Evolutionary conservation across 2,113 vertebrate species (phyloP), one percentile per base, ranked within the genome.

Genomic region (Brienomyrus brachyistius): DNA sequence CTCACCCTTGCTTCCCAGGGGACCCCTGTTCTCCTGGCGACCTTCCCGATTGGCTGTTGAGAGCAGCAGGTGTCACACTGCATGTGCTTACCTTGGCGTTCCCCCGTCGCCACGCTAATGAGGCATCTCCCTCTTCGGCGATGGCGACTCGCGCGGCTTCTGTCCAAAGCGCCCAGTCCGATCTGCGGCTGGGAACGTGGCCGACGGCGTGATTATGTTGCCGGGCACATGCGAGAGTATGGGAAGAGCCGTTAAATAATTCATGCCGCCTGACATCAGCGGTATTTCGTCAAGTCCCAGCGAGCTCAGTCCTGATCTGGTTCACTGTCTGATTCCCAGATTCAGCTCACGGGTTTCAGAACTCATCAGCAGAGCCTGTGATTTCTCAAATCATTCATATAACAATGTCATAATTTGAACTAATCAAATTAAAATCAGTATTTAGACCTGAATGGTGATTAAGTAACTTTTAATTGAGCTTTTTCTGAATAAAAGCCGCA

Each of bases 211-310:
- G 31, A 40, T 80, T 35, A 40, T 54, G 74, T 21, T 54, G 31
- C 50, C 31, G 51, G 77, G 54, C 27, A 89, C 87, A 83, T 45
- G 23, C 8, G 54, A 27, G 66, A 48, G 51, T 40, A 80, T 80
- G 62, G 88, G 17, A 77, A 56, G 54, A 27, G 62, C 47, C 13
- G 17, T 83, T 59, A 59, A 85, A 89, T 89, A 89, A 84, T 84
- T 89, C 80, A 89, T 62, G 50, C 13, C 40, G 15, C 13, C 51
- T 52, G 80, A 52, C 77, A 45, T 59, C 51, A 62, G 82, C 35
- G 35, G 54, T 52, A 47, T 83, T 83, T 83, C 74, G 74, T n/a
- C 27, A 40, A 89, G 62, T 47, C 27, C 66, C 48, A 47, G 48
- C 5, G 77, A 51, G 74, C 74, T 43, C 5, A 19, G 74, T 80